A percentile compares a stretch with the other conserved stretches of the same genome.
Evolutionary conservation across 2,797 vertebrate species (phyloP).

Genomic region (Antennarius maculatus): DNA sequence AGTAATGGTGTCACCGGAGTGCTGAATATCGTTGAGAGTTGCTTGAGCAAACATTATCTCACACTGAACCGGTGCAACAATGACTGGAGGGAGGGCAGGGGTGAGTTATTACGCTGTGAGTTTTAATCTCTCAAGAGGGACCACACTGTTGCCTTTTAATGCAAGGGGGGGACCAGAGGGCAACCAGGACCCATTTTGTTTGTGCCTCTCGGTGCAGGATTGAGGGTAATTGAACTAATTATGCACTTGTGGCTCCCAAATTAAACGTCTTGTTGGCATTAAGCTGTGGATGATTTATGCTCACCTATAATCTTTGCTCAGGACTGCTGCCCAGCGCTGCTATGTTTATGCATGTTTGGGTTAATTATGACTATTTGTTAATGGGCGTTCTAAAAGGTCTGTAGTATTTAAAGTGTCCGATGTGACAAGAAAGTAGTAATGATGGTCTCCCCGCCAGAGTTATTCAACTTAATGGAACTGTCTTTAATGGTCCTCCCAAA

Average conservation of each 20-base stretch:
- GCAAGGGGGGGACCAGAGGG: conserved; percentile 37
- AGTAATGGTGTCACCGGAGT: conserved; percentile 71
- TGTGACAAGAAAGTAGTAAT: conserved; percentile 36
- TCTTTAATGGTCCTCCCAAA: conserved; percentile 25
- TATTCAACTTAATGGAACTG: conserved; percentile 20
- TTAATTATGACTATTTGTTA: conserved; percentile 67
- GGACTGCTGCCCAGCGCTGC: conserved; percentile 40
- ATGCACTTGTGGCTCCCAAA: conserved; percentile 59
- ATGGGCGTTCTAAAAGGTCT: conserved; percentile 36
- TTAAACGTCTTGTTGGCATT: conserved; percentile 67
- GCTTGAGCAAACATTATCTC: conserved; percentile 78
- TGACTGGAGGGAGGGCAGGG: conserved; percentile 48
- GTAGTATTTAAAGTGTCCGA: conserved; percentile 30
- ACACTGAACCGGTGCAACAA: conserved; percentile 46
- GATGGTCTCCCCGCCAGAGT: conserved; percentile 12
- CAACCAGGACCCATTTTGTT: conserved; percentile 46
- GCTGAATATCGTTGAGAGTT: conserved; percentile 71
- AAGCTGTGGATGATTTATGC: conserved; percentile 73
- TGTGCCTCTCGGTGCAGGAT: conserved; percentile 36
- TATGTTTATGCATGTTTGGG: conserved; percentile 47
- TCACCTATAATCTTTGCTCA: conserved; percentile 62
- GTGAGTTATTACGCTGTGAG: conserved; percentile 63
- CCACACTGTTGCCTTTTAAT: conserved; percentile 55
- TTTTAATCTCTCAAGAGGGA: conserved; percentile 66
- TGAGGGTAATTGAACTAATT: conserved; percentile 71